Evolutionary conservation across 2,113 vertebrate genomes (phyloP).

Genomic region (Esox niger): DNA sequence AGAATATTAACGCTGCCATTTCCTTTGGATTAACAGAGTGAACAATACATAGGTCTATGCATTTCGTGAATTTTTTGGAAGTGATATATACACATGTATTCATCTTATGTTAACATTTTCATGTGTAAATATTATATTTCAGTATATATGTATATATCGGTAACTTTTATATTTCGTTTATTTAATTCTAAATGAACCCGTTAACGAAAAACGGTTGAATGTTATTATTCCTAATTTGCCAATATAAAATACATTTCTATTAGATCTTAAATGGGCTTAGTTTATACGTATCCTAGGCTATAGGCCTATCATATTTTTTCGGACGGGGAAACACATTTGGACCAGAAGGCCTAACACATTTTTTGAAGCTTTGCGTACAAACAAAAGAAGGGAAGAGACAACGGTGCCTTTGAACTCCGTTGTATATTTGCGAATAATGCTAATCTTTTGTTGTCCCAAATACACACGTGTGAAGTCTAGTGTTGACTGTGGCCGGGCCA

Average conservation of each 20-base stretch:
- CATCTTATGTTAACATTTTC: no score
- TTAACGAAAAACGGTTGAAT: no score
- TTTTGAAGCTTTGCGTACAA: constrained; percentile 29
- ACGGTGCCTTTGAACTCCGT: constrained; percentile 69
- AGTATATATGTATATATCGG: no score
- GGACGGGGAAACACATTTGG: neutral
- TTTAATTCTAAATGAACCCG: no score
- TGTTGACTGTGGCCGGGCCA: constrained; percentile 64
- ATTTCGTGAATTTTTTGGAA: neutral
- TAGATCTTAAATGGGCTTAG: no score
- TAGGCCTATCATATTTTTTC: neutral
- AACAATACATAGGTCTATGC: neutral
- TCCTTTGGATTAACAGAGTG: neutral
- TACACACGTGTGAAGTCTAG: constrained; percentile 63
- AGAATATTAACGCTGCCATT: no score
- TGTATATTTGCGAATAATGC: constrained; percentile 73
- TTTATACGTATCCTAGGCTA: neutral
- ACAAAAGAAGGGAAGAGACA: constrained; percentile 60
- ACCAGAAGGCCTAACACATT: no score
- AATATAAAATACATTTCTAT: no score
- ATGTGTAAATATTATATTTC: no score
- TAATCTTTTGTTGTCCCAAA: constrained; percentile 75
- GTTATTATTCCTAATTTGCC: no score
- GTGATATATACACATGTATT: no score
- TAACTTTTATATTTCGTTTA: no score